phyloP scores from a whole-genome alignment of 35 echinoderm and acorn worm species.

The Chiridota heheva region DNA sequence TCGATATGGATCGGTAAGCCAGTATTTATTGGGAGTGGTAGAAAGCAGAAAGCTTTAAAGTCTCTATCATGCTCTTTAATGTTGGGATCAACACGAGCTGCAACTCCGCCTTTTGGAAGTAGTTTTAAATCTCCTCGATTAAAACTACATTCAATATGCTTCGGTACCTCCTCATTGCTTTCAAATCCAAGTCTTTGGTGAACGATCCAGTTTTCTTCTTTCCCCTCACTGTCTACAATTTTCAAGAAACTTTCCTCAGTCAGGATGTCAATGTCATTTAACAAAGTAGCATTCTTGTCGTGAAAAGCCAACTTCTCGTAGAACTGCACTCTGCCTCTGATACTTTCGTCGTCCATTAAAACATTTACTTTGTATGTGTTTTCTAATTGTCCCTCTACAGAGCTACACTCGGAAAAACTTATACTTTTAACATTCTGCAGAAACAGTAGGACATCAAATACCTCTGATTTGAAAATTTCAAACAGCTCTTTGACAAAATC shows the following conservation, averaged over 20 bases:
- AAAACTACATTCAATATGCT: background rate
- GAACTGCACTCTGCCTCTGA: background rate
- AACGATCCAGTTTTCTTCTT: conserved; percentile 9
- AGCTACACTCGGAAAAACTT: background rate
- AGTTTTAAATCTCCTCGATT: background rate
- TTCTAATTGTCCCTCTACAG: background rate
- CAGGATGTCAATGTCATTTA: background rate
- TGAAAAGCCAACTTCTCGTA: background rate
- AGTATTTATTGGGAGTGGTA: conserved; percentile 76
- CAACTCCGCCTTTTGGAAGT: conserved; percentile 29
- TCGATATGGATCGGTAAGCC: conserved; percentile 71
- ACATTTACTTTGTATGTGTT: conserved; percentile 14
- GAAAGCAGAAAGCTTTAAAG: conserved; percentile 69
- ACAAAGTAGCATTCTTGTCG: background rate
- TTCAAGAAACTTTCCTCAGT: background rate
- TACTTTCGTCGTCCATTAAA: background rate
- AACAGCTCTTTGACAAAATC: background rate
- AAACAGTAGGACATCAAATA: conserved; percentile 35
- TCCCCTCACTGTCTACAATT: background rate
- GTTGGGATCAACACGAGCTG: background rate
- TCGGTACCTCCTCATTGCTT: background rate
- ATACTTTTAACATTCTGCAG: conserved; percentile 25
- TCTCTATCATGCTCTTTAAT: background rate
- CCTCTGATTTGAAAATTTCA: background rate
- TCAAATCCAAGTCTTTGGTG: conserved; percentile 15